These are phyloP conservation scores for Clarias laeviceps DNA, from an alignment of 2,797 vertebrate species.

Conservation along the genomic window DNA sequence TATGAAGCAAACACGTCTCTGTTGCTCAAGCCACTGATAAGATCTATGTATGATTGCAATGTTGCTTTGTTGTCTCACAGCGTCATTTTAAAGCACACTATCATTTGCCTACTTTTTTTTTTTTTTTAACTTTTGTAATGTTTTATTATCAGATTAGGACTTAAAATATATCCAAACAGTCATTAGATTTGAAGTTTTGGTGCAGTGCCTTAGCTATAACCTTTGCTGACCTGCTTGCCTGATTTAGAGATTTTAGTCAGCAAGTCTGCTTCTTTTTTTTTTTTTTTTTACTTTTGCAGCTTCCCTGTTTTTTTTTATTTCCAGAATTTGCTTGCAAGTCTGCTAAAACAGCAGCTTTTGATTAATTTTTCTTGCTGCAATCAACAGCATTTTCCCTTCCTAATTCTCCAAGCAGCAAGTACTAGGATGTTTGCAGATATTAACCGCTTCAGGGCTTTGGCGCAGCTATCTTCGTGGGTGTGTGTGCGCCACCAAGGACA, in stretches of 20 bases:
- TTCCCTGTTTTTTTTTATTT: conserved; percentile 58
- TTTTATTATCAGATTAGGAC: neutral
- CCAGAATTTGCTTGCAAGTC: conserved; percentile 65
- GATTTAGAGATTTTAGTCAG: conserved; percentile 48
- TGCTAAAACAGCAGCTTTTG: conserved; percentile 61
- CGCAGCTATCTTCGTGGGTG: conserved; percentile 15
- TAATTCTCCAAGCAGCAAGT: conserved; percentile 31
- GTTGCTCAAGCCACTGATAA: conserved; percentile 6
- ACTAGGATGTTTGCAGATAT: conserved; percentile 40
- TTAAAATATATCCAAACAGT: too few relatives aligned
- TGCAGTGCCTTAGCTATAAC: neutral
- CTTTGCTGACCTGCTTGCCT: conserved; percentile 20
- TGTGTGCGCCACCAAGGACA: conserved; percentile 42
- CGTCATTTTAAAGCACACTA: neutral
- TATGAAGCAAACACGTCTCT: neutral
- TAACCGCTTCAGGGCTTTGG: conserved; percentile 34
- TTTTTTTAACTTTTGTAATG: neutral
- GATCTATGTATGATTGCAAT: neutral
- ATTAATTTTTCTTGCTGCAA: conserved; percentile 68
- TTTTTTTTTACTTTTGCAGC: conserved; percentile 52
- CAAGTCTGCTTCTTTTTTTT: conserved; percentile 42
- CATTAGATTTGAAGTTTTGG: neutral
- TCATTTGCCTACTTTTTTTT: neutral
- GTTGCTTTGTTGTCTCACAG: neutral
- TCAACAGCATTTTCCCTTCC: conserved; percentile 47